A percentile compares a stretch with the other conserved stretches of the same genome.
These are phyloP conservation scores for Lethenteron reissneri DNA, from an alignment of 2,113 vertebrate genomes.

Conservation along the genomic window DNA sequence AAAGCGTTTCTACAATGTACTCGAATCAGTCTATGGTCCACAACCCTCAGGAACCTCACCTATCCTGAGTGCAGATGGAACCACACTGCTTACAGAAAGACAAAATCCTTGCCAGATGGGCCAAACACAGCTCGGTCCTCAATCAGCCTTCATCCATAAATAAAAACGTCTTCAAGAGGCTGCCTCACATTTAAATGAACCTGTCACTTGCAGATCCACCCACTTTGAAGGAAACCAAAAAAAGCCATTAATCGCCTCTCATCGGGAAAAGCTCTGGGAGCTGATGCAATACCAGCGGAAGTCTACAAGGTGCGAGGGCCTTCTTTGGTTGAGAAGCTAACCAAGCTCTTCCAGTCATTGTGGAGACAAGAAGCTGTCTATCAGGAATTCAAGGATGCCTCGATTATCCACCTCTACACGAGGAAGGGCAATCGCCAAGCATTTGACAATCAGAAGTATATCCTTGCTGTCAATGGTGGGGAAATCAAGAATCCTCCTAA, in stretches of 20 bases:
- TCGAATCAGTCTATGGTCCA: neutral
- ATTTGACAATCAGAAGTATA: neutral
- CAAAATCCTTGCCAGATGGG: neutral
- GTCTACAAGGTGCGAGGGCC: neutral
- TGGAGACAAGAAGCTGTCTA: neutral
- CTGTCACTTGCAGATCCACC: constrained; percentile 2
- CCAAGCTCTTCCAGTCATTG: neutral
- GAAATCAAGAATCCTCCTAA: neutral
- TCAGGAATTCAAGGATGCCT: neutral
- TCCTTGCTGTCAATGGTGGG: neutral
- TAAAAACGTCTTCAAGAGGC: neutral
- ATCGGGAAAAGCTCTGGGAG: neutral
- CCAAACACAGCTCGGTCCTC: neutral
- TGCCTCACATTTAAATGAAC: neutral
- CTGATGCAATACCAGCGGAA: neutral
- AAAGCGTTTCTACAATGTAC: constrained; percentile 2
- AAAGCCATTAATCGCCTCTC: neutral
- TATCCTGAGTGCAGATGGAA: neutral
- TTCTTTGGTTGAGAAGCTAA: neutral
- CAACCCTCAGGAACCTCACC: neutral
- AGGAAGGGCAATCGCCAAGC: neutral
- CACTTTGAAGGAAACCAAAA: neutral
- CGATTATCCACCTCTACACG: neutral
- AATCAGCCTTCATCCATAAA: neutral
- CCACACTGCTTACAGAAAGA: neutral